Conservation (phyloP, 1,140 invertebrate genomes). For the Samia ricini region DNA sequence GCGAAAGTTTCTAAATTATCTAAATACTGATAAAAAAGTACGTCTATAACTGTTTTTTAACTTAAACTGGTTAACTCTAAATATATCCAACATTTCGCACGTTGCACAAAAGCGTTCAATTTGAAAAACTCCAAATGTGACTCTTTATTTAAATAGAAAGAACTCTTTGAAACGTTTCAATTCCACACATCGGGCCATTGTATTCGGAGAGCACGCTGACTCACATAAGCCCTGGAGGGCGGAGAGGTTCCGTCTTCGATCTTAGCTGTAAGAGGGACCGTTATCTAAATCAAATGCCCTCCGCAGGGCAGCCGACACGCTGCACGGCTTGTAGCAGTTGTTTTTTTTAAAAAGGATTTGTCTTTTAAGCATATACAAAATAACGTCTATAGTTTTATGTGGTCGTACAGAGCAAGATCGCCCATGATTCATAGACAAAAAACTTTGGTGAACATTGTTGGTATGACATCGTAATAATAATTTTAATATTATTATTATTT, state of each 20-base stretch:
- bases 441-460: too few relatives aligned
- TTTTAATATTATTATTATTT: too few relatives aligned
- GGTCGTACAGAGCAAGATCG: too few relatives aligned
- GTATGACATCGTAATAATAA: too few relatives aligned
- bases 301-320: neutral
- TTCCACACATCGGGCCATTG: conserved; percentile 7
- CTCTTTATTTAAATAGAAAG: conserved; percentile 7
- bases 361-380: too few relatives aligned
- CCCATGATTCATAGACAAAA: too few relatives aligned
- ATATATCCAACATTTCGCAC: neutral
- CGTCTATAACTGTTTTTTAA: too few relatives aligned
- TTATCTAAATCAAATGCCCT: conserved; percentile 16
- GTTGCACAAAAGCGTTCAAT: neutral
- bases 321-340: conserved; percentile 7
- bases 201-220: neutral
- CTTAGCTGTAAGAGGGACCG: conserved; percentile 2
- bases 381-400: too few relatives aligned
- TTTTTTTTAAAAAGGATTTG: conserved; percentile 12
- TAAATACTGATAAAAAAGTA: too few relatives aligned
- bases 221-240: neutral
- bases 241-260: neutral
- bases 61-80: neutral
- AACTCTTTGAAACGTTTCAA: conserved; percentile 6
- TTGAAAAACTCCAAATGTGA: neutral
- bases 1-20: too few relatives aligned